Evolutionary conservation across 2,888 invertebrate species (phyloP), one percentile per base, ranked within the genome.

Genomic region (Xestia ashworthii): DNA sequence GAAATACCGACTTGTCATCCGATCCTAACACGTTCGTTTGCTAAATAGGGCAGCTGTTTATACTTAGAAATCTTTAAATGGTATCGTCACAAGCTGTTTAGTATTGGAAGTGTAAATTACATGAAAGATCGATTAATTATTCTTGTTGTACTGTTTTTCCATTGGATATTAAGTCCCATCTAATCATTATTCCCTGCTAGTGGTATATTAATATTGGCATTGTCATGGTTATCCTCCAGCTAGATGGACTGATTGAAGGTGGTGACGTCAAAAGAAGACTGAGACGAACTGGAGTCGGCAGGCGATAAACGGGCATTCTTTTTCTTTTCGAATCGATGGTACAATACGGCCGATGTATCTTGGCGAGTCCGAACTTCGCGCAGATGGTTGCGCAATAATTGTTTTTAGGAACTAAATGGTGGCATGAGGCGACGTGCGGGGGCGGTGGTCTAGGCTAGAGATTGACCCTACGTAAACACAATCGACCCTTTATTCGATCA

Each of bases 1-100:
- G 71, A 75, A 75, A 76, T 75, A n/a, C 38, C 65, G 41, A 64
- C 72, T 73, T 64, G 75, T 67, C 72, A 76, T 67, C 16, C 41
- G 32, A 68, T 74, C 12, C 68, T 38, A 64, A 71, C 58, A 68
- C 58, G 55, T 74, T 58, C 25, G 67, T 50, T 58, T 46, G 67
- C 73, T 67, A 67, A 78, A 81, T 66, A 69, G 58, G 69, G 46
- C 68, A 67, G 19, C 14, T 76, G 71, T 81, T 77, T 81, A 78
- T 67, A 70, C 75, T 55, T 64, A 68, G 32, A 38, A 0, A 38
- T 62, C 38, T 19, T 38, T 38, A 60, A 62, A 32, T 5, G 60
- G 58, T 16, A n/a, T 22, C 44, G 48, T 41, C 19, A 55, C 53
- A 55, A 48, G 14, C 16, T 11, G 55, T 32, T 41, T 41, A 14